Evolutionary conservation across 1,140 invertebrate species (phyloP), one percentile per base, ranked within the genome.

Genomic region (Diachasma alloeum): DNA sequence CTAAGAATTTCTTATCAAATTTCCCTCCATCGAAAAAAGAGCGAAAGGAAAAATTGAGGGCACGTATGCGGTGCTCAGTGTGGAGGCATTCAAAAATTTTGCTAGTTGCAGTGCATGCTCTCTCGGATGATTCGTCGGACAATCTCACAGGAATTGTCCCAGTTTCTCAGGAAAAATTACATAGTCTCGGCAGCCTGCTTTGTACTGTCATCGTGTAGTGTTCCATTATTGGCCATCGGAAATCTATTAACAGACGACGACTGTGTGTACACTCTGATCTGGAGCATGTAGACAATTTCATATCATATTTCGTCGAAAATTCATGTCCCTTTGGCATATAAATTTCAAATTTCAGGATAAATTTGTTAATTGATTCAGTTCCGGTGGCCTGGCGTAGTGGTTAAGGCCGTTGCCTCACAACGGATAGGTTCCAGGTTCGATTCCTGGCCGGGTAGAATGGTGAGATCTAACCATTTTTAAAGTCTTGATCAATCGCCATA

Each of bases 91-190:
- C 59, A 31, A 31, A 63, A 63, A 26, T 63, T 63, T 63, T 19
- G 8, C 24, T 63, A 19, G 59, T 63, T 63, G 11, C 19, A 63
- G 24, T 63, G 19, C 4, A 63, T 42, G 39, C 19, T 63, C 22
- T 63, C 19, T 19, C 24, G 59, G 59, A 63, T 63, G 59, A 63
- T 63, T 63, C 59, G 59, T 63, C 19, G 59, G 59, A 63, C 59
- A 31, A 63, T 63, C 59, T 31, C 59, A 63, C 59, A 63, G 59
- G 59, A 63, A 63, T 63, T 63, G 59, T 4, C 59, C 59, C 59
- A 63, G 59, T 63, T 63, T 63, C 24, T 63, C 59, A 63, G 59
- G 1, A 63, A 31, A 63, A 63, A 63, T 26, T 26, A 63, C 19
- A 63, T 8, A 63, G 19, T 31, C 59, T 63, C 22, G 8, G 59